Percentiles rank a stretch among this genome's conserved stretches.
phyloP scores from a whole-genome alignment of 2,113 vertebrate species.

The Lophius piscatorius region DNA sequence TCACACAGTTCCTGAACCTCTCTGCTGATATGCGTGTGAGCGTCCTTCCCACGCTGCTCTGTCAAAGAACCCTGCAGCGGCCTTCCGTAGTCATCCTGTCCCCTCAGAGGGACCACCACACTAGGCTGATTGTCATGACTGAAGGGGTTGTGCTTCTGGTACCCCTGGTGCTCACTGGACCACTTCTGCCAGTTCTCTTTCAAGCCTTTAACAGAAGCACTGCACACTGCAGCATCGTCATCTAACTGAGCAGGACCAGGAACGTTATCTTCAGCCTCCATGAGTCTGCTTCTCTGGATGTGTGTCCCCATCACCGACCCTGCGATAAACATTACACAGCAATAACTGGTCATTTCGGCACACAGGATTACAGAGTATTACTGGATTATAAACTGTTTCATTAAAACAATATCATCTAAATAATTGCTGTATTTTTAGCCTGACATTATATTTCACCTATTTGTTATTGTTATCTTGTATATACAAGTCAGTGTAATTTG shows the following conservation, averaged over 20 bases:
- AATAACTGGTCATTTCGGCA: constrained; percentile 3
- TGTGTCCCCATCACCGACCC: constrained; percentile 20
- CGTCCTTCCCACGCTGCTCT: constrained; percentile 85
- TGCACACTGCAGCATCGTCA: constrained; percentile 27
- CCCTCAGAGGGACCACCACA: constrained; percentile 30
- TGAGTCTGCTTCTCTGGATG: constrained; percentile 25
- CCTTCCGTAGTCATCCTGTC: constrained; percentile 81
- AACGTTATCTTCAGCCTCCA: constrained; percentile 47
- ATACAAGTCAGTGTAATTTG: background rate
- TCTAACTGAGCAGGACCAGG: constrained; percentile 12
- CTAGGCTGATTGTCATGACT: constrained; percentile 66
- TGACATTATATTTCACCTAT: background rate
- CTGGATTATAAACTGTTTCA: background rate
- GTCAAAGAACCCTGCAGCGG: constrained; percentile 86
- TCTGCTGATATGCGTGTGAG: constrained; percentile 81
- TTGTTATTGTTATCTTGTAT: background rate
- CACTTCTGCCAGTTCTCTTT: constrained; percentile 88
- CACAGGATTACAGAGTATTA: background rate
- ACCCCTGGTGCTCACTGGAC: constrained; percentile 82
- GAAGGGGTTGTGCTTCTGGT: constrained; percentile 89
- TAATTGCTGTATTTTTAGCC: background rate
- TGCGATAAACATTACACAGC: background rate
- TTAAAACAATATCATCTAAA: background rate
- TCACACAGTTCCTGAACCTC: constrained; percentile 86
- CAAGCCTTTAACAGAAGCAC: constrained; percentile 78